Percentiles rank a stretch among this genome's conserved stretches.
These are phyloP conservation scores for Anthophora plumipes DNA, from an alignment of 2,888 invertebrate species.

Conservation along the genomic window DNA sequence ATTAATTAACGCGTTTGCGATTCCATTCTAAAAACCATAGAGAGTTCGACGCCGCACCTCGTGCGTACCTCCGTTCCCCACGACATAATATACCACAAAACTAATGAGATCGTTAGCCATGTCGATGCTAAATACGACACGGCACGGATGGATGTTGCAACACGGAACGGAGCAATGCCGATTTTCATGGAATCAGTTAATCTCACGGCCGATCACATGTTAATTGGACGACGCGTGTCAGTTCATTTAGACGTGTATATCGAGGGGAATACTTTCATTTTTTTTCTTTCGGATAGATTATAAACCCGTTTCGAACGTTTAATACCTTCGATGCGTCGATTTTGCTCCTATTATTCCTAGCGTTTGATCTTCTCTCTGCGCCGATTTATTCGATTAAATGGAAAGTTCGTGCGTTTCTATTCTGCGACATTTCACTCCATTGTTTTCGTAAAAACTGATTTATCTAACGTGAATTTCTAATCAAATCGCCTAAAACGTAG, in stretches of 20 bases:
- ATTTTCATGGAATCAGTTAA: slow-evolving; percentile 58
- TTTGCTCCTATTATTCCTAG: neutral
- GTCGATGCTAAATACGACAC: slow-evolving; percentile 32
- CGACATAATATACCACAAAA: slow-evolving; percentile 53
- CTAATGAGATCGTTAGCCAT: slow-evolving; percentile 71
- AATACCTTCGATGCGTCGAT: neutral
- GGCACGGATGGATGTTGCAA: neutral
- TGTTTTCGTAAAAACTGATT: too few species aligned
- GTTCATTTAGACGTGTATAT: slow-evolving; percentile 16
- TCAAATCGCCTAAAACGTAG: too few species aligned
- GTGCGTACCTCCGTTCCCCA: slow-evolving; percentile 26
- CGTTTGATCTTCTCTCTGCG: neutral
- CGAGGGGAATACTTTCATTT: slow-evolving; percentile 6
- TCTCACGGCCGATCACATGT: slow-evolving; percentile 43
- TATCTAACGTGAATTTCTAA: too few species aligned
- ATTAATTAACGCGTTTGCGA: slow-evolving; percentile 69
- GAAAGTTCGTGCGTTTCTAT: too few species aligned
- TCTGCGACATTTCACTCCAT: too few species aligned
- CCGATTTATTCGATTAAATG: too few species aligned
- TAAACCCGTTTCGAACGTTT: slow-evolving; percentile 6
- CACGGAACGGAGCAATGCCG: slow-evolving; percentile 16
- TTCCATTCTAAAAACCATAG: slow-evolving; percentile 43
- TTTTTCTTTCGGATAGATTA: too few species aligned
- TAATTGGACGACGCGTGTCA: slow-evolving; percentile 29
- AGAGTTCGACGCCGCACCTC: slow-evolving; percentile 15